Percentiles rank a stretch among this genome's conserved stretches.
Evolutionary conservation across 2,888 invertebrate genomes (phyloP).

Genomic region (Caenorhabditis sinica): DNA sequence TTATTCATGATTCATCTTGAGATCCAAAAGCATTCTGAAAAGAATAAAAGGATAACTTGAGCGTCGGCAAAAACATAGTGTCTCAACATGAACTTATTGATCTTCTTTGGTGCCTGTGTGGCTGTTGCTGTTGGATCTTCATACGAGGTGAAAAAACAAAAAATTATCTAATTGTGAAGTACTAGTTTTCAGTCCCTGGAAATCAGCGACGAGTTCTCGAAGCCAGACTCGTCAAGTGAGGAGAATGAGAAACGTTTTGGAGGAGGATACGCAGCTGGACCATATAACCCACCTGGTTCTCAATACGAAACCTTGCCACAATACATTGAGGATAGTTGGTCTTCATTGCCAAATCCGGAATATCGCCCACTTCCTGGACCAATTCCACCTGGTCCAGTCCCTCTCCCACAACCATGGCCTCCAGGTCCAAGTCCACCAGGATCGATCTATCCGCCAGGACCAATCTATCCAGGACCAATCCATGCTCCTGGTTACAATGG

Average conservation of each 20-base stretch:
- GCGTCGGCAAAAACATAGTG: background rate
- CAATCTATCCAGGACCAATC: background rate
- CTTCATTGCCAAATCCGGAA: too few species aligned
- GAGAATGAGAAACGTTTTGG: background rate
- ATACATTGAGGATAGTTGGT: too few species aligned
- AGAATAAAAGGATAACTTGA: conserved; percentile 15
- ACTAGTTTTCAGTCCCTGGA: background rate
- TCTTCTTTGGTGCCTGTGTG: background rate
- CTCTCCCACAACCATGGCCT: too few species aligned
- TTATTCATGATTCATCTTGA: conserved; percentile 9
- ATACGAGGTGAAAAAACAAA: background rate
- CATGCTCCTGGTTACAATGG: too few species aligned
- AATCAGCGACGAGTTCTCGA: background rate
- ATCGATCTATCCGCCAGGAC: background rate
- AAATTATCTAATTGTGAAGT: background rate
- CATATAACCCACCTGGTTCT: background rate
- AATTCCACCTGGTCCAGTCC: too few species aligned
- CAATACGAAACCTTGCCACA: background rate
- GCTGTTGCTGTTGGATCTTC: background rate
- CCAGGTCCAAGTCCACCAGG: background rate
- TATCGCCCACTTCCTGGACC: too few species aligned
- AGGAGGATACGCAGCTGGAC: background rate
- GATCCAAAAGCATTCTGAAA: background rate
- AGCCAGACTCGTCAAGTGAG: background rate
- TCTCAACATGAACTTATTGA: background rate